phyloP scores from a whole-genome alignment of 2,113 vertebrate genomes.

The Amphiprion percula region DNA sequence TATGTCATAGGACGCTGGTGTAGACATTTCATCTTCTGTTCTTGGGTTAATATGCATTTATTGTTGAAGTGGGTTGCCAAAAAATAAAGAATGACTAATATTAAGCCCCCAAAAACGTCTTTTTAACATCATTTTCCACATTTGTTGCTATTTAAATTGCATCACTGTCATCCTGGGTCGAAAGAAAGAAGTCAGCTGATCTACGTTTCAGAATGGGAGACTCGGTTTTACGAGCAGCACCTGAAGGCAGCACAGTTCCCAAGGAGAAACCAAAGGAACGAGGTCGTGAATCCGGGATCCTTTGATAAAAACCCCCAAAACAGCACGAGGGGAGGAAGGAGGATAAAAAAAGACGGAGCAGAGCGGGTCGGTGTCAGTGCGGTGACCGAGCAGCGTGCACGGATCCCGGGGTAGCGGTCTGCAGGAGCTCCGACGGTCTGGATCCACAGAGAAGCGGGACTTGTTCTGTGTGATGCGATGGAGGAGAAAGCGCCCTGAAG shows the following conservation, averaged over 20 bases:
- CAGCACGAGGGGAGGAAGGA: background rate
- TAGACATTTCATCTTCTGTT: too few species aligned
- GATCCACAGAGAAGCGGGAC: slow-evolving; percentile 1
- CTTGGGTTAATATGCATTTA: too few species aligned
- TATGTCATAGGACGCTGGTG: too few species aligned
- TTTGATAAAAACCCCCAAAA: slow-evolving; percentile 31
- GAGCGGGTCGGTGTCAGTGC: background rate
- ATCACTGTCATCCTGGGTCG: too few species aligned
- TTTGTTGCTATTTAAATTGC: too few species aligned
- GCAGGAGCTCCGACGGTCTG: slow-evolving; percentile 9
- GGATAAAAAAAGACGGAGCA: background rate
- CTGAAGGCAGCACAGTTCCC: slow-evolving; percentile 68
- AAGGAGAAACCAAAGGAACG: slow-evolving; percentile 73
- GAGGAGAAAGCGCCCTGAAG: slow-evolving; percentile 16
- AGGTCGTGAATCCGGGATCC: slow-evolving; percentile 54
- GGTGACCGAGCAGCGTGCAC: background rate
- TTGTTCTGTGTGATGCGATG: slow-evolving; percentile 25
- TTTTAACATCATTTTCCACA: too few species aligned
- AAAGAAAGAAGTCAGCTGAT: too few species aligned
- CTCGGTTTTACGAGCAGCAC: slow-evolving; percentile 23
- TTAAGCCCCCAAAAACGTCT: too few species aligned
- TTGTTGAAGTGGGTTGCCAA: too few species aligned
- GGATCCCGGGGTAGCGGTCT: background rate
- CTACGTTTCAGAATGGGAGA: background rate
- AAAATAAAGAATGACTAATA: too few species aligned